phyloP scores from a whole-genome alignment of 2,113 vertebrate genomes.

The Bos javanicus region DNA sequence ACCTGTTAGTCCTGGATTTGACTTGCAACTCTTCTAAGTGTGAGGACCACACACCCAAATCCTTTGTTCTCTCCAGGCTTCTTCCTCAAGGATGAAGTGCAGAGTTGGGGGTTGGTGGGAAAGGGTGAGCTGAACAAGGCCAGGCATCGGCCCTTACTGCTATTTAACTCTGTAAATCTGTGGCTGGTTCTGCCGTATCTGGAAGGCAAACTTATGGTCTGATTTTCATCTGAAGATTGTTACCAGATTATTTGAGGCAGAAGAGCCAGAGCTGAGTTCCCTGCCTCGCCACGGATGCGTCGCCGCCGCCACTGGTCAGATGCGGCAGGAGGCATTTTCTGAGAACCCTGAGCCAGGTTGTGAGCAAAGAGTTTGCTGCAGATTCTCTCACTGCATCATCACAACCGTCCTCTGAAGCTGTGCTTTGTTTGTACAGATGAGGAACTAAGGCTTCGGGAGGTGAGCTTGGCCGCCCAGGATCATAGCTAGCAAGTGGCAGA shows the following conservation, averaged over 20 bases:
- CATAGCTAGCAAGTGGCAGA: background rate
- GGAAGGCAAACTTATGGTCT: background rate
- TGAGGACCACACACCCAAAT: background rate
- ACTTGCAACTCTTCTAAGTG: background rate
- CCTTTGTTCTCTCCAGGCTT: background rate
- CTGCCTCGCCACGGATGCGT: no score
- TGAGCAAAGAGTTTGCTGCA: background rate
- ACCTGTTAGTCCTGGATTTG: background rate
- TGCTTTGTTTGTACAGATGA: background rate
- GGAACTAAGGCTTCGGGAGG: background rate
- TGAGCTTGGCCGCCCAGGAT: background rate
- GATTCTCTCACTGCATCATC: background rate
- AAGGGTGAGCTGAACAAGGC: background rate
- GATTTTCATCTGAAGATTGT: background rate
- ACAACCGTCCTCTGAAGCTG: background rate
- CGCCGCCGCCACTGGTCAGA: fast-evolving
- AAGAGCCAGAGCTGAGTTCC: background rate
- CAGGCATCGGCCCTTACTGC: background rate
- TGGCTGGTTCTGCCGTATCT: background rate
- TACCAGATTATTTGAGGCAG: background rate
- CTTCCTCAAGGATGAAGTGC: background rate
- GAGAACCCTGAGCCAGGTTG: background rate
- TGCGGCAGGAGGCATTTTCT: fast-evolving
- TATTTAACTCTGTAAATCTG: background rate
- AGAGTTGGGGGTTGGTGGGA: background rate